Percentiles rank a stretch among this genome's conserved stretches.
Conservation (phyloP, 2,888 invertebrate species). For the Zygogramma bicolorata region DNA sequence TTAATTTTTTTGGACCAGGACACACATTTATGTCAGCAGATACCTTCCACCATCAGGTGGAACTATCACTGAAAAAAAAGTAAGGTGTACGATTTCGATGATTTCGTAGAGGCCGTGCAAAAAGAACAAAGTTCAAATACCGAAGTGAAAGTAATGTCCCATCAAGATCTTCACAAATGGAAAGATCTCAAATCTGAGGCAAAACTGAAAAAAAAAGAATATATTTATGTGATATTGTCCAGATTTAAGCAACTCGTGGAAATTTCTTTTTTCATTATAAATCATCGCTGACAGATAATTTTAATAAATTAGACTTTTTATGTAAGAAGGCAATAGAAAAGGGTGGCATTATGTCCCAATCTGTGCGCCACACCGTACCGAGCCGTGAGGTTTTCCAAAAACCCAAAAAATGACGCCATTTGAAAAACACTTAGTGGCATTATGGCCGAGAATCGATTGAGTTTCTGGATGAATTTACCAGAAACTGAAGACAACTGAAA, state of each 20-base stretch:
- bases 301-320: conserved; percentile 5
- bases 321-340: conserved; percentile 16
- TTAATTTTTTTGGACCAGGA: too few relatives aligned
- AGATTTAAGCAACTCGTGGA: not conserved
- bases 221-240: too few relatives aligned
- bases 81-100: too few relatives aligned
- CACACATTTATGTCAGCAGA: too few relatives aligned
- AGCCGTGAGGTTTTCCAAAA: conserved; percentile 14
- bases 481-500: not conserved
- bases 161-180: too few relatives aligned
- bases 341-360: not conserved
- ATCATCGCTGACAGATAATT: not conserved
- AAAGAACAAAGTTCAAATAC: too few relatives aligned
- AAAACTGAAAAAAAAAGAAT: too few relatives aligned
- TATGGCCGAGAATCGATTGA: not conserved
- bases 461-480: not conserved
- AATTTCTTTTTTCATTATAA: not conserved
- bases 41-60: too few relatives aligned
- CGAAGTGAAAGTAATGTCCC: too few relatives aligned
- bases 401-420: not conserved
- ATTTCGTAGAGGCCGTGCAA: too few relatives aligned
- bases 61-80: too few relatives aligned
- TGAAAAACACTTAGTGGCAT: not conserved
- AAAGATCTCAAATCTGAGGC: too few relatives aligned
- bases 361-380: conserved; percentile 9